Evolutionary conservation across 1,140 invertebrate genomes (phyloP), one percentile per base, ranked within the genome.

Genomic region (Lepidurus arcticus): DNA sequence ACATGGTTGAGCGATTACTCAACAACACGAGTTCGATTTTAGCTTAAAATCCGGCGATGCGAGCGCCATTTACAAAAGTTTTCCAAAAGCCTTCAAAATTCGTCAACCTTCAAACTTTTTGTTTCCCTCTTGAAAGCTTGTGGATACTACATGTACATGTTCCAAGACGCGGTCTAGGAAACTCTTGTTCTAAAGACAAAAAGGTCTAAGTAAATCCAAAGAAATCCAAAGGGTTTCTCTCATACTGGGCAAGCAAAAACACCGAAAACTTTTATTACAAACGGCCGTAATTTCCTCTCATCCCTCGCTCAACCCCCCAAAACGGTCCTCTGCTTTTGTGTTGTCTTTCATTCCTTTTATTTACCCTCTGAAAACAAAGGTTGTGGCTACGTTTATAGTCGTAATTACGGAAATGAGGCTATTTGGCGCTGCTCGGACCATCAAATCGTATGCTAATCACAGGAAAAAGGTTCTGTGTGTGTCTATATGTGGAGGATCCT

Each of bases 1-100:
- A 21, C 53, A 65, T 65, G 53, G 21, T 65, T 65, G 53, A 65
- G 53, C 53, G 53, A 65, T 65, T 65, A 65, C 21, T 65, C 13
- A 65, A 65, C 53, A 65, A 65, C 53, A 65, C 53, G 21, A 13
- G n/a, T 65, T 65, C 1, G 53, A 21, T 65, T 65, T 65, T 65
- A 65, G 13, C 21, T 65, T 65, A 13, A n/a, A 65, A 65, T 65
- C 21, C 53, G 21, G 21, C 53, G 13, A 65, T 65, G 53, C 8
- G 21, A 65, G 53, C 21, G 13, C 16, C 53, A 65, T n/a, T 65
- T n/a, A 13, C 16, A 21, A 21, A 13, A 65, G 34, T 34, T 65
- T 65, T 65, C 53, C 45, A 47, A 47, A 65, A 21, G 53, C 53
- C 34, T 34, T 34, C 34, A 3, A 34, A 34, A 34, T 34, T 34